Percentiles rank a stretch among this genome's conserved stretches.
phyloP scores from a whole-genome alignment of 2,113 vertebrate genomes.

The Cricetomys ansorgei region DNA sequence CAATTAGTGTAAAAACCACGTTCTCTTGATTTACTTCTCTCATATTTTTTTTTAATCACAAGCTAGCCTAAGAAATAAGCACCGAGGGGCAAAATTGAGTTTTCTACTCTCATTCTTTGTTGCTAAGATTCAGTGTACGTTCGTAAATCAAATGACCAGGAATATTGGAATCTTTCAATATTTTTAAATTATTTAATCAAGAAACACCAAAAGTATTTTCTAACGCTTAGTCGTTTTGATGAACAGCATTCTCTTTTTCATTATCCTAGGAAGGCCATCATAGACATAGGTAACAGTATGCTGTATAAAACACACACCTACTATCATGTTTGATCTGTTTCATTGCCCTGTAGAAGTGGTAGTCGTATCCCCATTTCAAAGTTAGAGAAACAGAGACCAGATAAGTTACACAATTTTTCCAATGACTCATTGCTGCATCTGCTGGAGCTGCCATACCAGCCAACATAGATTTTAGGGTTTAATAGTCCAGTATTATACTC shows the following conservation, averaged over 20 bases:
- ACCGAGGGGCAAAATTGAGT: neutral
- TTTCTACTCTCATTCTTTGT: neutral
- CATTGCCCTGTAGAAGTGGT: neutral
- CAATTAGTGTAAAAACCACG: neutral
- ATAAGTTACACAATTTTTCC: neutral
- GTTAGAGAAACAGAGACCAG: neutral
- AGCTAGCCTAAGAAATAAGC: neutral
- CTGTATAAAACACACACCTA: neutral
- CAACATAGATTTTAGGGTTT: neutral
- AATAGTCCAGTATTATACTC: neutral
- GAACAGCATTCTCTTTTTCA: neutral
- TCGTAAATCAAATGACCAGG: neutral
- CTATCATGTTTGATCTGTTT: neutral
- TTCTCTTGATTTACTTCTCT: conserved; percentile 5
- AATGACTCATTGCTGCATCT: neutral
- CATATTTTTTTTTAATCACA: neutral
- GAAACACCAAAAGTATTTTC: conserved; percentile 8
- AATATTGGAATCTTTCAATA: neutral
- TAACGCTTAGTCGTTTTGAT: neutral
- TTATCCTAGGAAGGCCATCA: neutral
- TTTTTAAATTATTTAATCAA: conserved; percentile 29
- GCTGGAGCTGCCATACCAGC: neutral
- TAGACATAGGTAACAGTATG: neutral
- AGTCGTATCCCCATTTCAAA: neutral
- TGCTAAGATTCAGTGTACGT: neutral